phyloP scores from a whole-genome alignment of 1,140 invertebrate genomes.

The Cherax destructor region DNA sequence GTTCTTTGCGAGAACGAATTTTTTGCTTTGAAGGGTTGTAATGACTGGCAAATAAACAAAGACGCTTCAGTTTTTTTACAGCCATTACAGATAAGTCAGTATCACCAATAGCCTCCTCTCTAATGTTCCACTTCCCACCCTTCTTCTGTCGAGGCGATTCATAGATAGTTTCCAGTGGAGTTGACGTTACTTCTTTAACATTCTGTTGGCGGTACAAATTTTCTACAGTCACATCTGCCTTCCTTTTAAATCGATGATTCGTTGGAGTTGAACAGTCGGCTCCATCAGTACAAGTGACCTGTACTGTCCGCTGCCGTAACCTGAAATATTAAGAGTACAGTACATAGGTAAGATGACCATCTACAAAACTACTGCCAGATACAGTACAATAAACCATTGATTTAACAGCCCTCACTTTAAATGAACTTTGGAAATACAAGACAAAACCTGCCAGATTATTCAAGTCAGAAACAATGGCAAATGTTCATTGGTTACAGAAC shows the following conservation, averaged over 20 bases:
- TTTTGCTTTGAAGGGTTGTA: slow-evolving; percentile 27
- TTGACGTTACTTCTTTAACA: slow-evolving; percentile 9
- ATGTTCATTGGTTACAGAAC: no score
- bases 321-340: not conserved
- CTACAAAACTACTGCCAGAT: not conserved
- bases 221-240: slow-evolving; percentile 29
- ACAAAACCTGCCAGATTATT: no score
- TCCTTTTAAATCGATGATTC: slow-evolving; percentile 26
- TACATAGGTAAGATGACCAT: not conserved
- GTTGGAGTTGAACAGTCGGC: not conserved
- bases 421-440: no score
- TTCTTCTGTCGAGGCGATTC: slow-evolving; percentile 10
- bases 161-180: slow-evolving; percentile 46
- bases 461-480: no score
- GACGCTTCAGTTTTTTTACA: slow-evolving; percentile 22
- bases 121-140: not conserved
- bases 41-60: slow-evolving; percentile 38
- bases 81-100: not conserved
- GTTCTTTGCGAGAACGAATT: slow-evolving; percentile 18
- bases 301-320: not conserved
- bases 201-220: slow-evolving; percentile 37
- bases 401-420: no score
- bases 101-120: not conserved
- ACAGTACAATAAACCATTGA: no score
- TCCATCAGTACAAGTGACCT: not conserved